Evolutionary conservation across 2,888 invertebrate species (phyloP), one percentile per base, ranked within the genome.

Genomic region (Rambutsinella grinnellia): DNA sequence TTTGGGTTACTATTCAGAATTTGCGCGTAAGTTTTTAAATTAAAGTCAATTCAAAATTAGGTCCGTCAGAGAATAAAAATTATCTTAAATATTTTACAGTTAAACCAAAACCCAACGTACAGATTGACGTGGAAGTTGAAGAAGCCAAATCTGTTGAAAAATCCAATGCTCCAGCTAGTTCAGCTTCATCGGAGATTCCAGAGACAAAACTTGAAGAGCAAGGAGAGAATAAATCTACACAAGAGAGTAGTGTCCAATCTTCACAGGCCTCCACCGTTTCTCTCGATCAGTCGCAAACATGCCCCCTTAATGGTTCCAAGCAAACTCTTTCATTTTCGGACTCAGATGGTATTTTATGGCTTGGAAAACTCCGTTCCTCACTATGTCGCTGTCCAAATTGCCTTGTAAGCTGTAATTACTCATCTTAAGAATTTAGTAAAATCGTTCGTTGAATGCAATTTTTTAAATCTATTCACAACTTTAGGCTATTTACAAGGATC

Each of bases 401-500:
- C 84, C 80, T 84, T 85, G 87, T 87, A 84, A 80, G 80, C 13
- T 23, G 13, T 68, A 8, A 10, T 36, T 36, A 58, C 17, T 8
- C 6, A n/a, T n/a, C n/a, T n/a, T n/a, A n/a, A n/a, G n/a, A n/a
- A n/a, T 56, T 36, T 36, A 13, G 36, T 36, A 36, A 36, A 13
- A 8, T 5, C 36, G 36, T 13, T 36, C 36, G 36, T 65, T n/a
- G n/a, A n/a, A n/a, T n/a, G 19, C 26, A 17, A 28, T 71, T 27
- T 23, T 58, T 51, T 51, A 21, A n/a, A 5, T 51, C 21, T 36
- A 13, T 36, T 13, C 13, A 13, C 36, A 36, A 8, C 13, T 36
- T 72, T 81, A 89, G 86, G 86, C 90, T 76, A 89, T 93, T 87
- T 97, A 97, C 85, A 89, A 90, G 85, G 89, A 90, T 23, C 88